Evolutionary conservation across 2,888 invertebrate genomes (phyloP), one percentile per base, ranked within the genome.

Genomic region (Stenodera caucasica): DNA sequence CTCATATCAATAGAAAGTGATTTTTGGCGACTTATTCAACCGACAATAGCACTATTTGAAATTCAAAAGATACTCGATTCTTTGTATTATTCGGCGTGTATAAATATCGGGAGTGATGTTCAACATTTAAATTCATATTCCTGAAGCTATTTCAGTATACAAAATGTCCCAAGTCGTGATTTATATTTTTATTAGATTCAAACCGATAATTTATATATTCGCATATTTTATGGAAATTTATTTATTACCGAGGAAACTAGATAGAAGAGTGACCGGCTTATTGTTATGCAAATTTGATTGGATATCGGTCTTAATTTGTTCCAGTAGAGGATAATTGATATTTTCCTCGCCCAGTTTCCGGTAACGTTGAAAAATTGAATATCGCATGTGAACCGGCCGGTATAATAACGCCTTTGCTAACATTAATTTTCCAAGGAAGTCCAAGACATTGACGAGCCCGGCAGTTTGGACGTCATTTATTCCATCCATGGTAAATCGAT

Each of bases 61-160:
- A 63, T 63, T 63, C 63, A 63, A 35, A 49, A 54, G 53, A 59
- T 54, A 57, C n/a, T n/a, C n/a, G n/a, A 35, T 54, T 59, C 59
- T 57, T 60, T 62, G 55, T 62, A 50, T 60, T 61, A 61, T 57
- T 57, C 53, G 55, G 55, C n/a, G n/a, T n/a, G n/a, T 60, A 63
- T 60, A 63, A 63, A 59, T 59, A 63, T 52, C 37, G 45, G 45
- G 35, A 45, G 59, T 53, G 57, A 57, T 63, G 62, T 54, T 50
- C 49, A 57, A 56, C 57, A 59, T 63, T 59, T 60, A 63, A 60
- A 63, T 63, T 59, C 60, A 63, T 63, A 57, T 30, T 54, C 63
- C 50, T 55, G 45, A 50, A 63, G 59, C 57, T 63, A 59, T 63
- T 63, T 59, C 58, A 55, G 51, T 58, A 58, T 50, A 58, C 50